phyloP scores from a whole-genome alignment of 1,140 invertebrate genomes.

The Psix sp. region DNA sequence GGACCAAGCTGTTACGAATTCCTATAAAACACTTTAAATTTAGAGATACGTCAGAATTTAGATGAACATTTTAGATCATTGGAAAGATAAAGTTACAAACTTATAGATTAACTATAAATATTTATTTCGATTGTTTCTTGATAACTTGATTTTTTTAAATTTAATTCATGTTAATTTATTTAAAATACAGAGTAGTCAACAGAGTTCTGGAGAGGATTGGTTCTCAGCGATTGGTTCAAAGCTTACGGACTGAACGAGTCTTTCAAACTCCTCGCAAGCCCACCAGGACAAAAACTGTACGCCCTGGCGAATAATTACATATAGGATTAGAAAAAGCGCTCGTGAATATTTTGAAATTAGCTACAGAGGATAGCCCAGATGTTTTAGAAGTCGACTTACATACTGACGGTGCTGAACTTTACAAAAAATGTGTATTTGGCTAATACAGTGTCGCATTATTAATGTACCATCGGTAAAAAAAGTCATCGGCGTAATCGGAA shows the following conservation, averaged over 20 bases:
- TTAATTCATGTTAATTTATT: too few relatives aligned
- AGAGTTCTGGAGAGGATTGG: not conserved
- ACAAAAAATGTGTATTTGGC: conserved; percentile 24
- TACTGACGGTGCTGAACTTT: conserved; percentile 23
- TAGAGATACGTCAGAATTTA: too few relatives aligned
- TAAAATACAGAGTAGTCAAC: not conserved
- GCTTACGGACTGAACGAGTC: not conserved
- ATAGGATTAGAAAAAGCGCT: conserved; percentile 20
- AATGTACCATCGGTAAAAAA: conserved; percentile 10
- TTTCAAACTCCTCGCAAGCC: conserved; percentile 5
- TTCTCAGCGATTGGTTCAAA: not conserved
- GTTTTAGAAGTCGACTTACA: conserved; percentile 10
- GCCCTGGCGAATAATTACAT: conserved; percentile 26
- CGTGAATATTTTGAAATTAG: conserved; percentile 6
- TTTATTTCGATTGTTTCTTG: too few relatives aligned
- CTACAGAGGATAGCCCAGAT: not conserved
- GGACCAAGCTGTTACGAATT: too few relatives aligned
- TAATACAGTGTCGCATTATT: conserved; percentile 23
- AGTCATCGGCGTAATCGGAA: conserved; percentile 27
- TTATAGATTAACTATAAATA: too few relatives aligned
- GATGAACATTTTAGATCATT: too few relatives aligned
- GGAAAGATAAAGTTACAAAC: too few relatives aligned
- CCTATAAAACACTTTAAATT: too few relatives aligned
- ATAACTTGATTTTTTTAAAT: too few relatives aligned
- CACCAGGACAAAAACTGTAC: not conserved